Evolutionary conservation across 2,797 vertebrate genomes (phyloP), one percentile per base, ranked within the genome.

Genomic region (Oceanodroma leucorhoa): DNA sequence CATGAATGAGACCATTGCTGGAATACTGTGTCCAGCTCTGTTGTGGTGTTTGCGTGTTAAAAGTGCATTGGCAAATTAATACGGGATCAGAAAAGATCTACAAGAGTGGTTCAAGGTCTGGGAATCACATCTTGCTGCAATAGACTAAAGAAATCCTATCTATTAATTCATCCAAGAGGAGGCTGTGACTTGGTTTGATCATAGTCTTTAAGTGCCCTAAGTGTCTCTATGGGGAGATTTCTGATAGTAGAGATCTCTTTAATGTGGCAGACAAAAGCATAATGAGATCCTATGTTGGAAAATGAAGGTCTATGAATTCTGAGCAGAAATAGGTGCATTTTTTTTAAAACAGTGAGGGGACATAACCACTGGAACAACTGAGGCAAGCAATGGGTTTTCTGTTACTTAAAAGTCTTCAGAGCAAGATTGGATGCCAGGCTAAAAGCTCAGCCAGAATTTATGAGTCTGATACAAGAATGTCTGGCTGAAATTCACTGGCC

Each of bases 191-290:
- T 78, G 95, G 94, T 96, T 95, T 96, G 95, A 97, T 97, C 93
- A 88, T 50, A 92, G 91, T 96, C 94, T 94, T 97, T 94, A 96
- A 97, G 94, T 95, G 92, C 86, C 91, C 94, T 95, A 92, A 96
- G 94, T 97, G 93, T 94, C 95, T 97, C 95, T 95, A 91, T 95
- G 91, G 95, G 95, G 93, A 97, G 96, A 96, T 96, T 96, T 97
- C 89, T 93, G 95, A 96, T 96, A 95, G 89, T 73, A 94, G 94
- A 91, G 91, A 90, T 90, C 87, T 96, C 96, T 97, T 96, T 96
- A 96, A 92, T 95, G 95, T 94, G 83, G 91, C 94, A 96, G 94
- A 97, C 95, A 97, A 96, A 97, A 87, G 94, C 95, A 96, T 97
- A 96, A 97, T 96, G 95, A 96, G 93, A 93, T 94, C 95, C 95